Evolutionary conservation across 2,888 invertebrate genomes (phyloP).

Genomic region (Acanthacorydalis orientalis): DNA sequence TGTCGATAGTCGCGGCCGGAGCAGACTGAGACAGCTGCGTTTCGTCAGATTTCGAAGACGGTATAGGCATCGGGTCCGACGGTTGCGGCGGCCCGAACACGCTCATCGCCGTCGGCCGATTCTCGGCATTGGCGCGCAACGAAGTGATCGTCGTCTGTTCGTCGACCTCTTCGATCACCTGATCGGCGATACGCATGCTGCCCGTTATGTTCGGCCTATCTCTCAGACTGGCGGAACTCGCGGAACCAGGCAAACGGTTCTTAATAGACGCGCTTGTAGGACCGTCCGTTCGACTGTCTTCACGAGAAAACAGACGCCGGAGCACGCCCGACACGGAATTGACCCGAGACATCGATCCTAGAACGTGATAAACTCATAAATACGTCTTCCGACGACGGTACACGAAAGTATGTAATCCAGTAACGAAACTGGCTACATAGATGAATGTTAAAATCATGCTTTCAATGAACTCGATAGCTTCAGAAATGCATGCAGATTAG

Average conservation of each 20-base stretch:
- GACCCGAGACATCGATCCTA: constrained; percentile 47
- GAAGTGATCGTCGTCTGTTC: constrained; percentile 71
- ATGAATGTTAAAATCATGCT: no score
- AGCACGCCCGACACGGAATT: constrained; percentile 65
- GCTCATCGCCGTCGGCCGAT: constrained; percentile 44
- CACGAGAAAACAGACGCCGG: constrained; percentile 59
- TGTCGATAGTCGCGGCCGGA: constrained; percentile 8
- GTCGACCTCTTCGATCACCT: constrained; percentile 61
- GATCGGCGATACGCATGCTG: constrained; percentile 50
- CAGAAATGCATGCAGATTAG: no score
- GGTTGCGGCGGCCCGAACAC: constrained; percentile 32
- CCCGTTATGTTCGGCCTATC: constrained; percentile 18
- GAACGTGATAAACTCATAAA: constrained; percentile 5
- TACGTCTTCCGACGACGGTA: no score
- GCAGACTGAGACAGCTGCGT: constrained; percentile 14
- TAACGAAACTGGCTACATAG: no score
- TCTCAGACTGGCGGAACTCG: constrained; percentile 21
- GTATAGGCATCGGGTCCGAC: constrained; percentile 28
- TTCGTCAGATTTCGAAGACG: constrained; percentile 25
- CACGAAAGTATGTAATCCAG: not conserved
- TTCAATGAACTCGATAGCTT: no score
- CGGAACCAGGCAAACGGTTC: constrained; percentile 24
- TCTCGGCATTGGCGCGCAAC: constrained; percentile 38
- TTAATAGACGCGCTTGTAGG: constrained; percentile 13
- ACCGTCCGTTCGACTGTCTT: constrained; percentile 39